These are phyloP conservation scores for Zoanthus sansibaricus DNA, from an alignment of 92 coral and sea anemone genomes.

Conservation along the genomic window DNA sequence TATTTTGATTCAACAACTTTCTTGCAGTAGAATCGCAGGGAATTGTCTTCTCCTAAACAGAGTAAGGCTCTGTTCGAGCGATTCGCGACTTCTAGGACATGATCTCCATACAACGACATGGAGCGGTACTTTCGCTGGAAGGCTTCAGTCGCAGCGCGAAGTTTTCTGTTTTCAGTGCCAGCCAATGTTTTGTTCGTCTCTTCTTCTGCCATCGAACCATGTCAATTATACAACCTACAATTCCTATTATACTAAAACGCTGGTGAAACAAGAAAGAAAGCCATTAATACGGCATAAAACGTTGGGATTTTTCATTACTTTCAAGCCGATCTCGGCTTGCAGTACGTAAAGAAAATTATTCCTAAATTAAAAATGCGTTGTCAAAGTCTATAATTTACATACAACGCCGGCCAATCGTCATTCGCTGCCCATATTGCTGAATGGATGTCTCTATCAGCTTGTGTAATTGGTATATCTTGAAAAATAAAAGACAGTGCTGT, in stretches of 20 bases:
- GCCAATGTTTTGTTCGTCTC: slow-evolving; percentile 50
- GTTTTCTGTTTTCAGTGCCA: slow-evolving; percentile 69
- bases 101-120: slow-evolving; percentile 71
- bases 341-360: slow-evolving; percentile 58
- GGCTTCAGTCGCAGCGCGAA: slow-evolving; percentile 85
- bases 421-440: slow-evolving; percentile 65
- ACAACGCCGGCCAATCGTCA: slow-evolving; percentile 70
- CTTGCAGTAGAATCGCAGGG: slow-evolving; percentile 83
- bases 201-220: slow-evolving; percentile 86
- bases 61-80: slow-evolving; percentile 79
- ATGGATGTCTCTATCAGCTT: slow-evolving; percentile 53
- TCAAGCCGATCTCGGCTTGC: slow-evolving; percentile 55
- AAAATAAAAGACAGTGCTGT: slow-evolving; percentile 49
- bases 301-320: slow-evolving; percentile 14
- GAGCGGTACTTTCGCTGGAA: slow-evolving; percentile 82
- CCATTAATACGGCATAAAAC: slow-evolving; percentile 26
- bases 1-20: slow-evolving; percentile 94
- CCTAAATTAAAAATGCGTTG: slow-evolving; percentile 54
- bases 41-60: slow-evolving; percentile 83
- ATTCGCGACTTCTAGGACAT: slow-evolving; percentile 70
- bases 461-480: slow-evolving; percentile 79
- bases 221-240: slow-evolving; percentile 30
- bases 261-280: slow-evolving; percentile 14
- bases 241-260: slow-evolving; percentile 24
- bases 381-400: slow-evolving; percentile 68